These are phyloP conservation scores for Archocentrus centrarchus DNA, from an alignment of 2,113 vertebrate genomes.

Conservation along the genomic window DNA sequence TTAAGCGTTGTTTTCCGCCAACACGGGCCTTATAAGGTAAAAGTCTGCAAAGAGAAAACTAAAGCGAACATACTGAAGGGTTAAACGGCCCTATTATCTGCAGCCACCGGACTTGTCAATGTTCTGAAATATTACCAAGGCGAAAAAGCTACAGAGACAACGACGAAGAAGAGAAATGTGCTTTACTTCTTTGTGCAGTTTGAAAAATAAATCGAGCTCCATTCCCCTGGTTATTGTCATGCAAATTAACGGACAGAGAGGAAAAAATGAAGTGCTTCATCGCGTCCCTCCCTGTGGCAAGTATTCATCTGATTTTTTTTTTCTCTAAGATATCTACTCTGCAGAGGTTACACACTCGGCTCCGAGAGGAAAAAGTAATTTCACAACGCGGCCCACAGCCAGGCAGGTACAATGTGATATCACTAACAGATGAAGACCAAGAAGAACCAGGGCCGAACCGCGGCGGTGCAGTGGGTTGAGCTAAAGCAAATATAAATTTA, in stretches of 20 bases:
- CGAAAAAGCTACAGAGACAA: conserved; percentile 40
- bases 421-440: neutral
- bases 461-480: neutral
- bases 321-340: neutral
- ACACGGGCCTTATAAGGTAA: neutral
- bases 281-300: conserved; percentile 2
- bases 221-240: conserved; percentile 61
- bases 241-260: conserved; percentile 39
- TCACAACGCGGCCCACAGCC: neutral
- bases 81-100: conserved; percentile 56
- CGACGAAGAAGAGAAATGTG: conserved; percentile 57
- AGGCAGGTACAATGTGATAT: neutral
- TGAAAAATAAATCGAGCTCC: conserved; percentile 64
- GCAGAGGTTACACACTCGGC: neutral
- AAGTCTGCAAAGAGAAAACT: neutral
- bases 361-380: neutral
- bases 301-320: conserved; percentile 22
- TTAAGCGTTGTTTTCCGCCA: neutral
- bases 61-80: conserved; percentile 42
- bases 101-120: conserved; percentile 45
- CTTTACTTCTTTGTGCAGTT: conserved; percentile 59
- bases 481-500: neutral
- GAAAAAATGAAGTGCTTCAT: conserved; percentile 5
- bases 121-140: conserved; percentile 58
- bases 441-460: neutral